Percentiles rank a stretch among this genome's conserved stretches.
Conservation (phyloP, 1,140 invertebrate species). For the Drosophila sp. region DNA sequence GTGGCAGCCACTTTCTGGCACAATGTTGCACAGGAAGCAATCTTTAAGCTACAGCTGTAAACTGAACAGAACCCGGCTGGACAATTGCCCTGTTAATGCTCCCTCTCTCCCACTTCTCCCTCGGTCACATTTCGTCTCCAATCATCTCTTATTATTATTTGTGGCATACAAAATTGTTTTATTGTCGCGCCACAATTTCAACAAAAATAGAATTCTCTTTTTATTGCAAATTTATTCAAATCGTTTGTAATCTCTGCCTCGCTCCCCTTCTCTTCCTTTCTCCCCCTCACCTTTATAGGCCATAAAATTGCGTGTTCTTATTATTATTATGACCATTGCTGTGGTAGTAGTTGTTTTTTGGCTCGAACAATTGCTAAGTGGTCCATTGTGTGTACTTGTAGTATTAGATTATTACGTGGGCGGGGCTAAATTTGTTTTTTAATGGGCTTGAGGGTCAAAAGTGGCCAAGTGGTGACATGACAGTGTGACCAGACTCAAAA, state of each 20-base stretch:
- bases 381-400: slow-evolving; percentile 65
- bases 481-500: background rate
- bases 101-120: background rate
- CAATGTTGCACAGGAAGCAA: slow-evolving; percentile 69
- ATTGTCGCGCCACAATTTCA: slow-evolving; percentile 71
- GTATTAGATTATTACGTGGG: slow-evolving; percentile 50
- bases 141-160: slow-evolving; percentile 29
- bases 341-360: slow-evolving; percentile 37
- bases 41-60: slow-evolving; percentile 60
- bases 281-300: slow-evolving; percentile 39
- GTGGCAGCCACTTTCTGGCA: slow-evolving; percentile 56
- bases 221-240: slow-evolving; percentile 84
- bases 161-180: slow-evolving; percentile 77
- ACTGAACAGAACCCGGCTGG: slow-evolving; percentile 35
- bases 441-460: slow-evolving; percentile 52
- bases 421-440: slow-evolving; percentile 43
- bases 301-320: slow-evolving; percentile 70
- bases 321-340: slow-evolving; percentile 62
- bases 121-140: background rate
- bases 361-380: slow-evolving; percentile 60
- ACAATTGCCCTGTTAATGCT: slow-evolving; percentile 62
- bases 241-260: slow-evolving; percentile 69
- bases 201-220: slow-evolving; percentile 60
- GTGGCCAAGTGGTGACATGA: slow-evolving; percentile 1
- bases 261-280: slow-evolving; percentile 1